phyloP scores from a whole-genome alignment of 1,140 invertebrate genomes.

The Zaprionus gabonicus region DNA sequence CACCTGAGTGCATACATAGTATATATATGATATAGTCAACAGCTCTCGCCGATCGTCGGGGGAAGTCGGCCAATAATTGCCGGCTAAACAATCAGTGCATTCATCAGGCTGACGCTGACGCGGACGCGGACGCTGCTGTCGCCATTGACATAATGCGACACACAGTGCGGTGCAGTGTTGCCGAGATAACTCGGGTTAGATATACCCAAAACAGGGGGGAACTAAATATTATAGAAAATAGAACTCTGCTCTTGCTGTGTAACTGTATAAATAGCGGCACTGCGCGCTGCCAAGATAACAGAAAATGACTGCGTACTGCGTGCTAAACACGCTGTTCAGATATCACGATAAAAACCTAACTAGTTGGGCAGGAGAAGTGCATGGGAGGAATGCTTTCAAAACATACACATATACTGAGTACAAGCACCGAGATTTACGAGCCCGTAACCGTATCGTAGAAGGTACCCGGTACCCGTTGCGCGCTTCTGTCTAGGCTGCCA shows the following conservation, averaged over 20 bases:
- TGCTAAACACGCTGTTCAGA: slow-evolving; percentile 73
- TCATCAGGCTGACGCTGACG: slow-evolving; percentile 44
- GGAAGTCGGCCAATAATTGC: slow-evolving; percentile 26
- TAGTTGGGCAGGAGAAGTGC: slow-evolving; percentile 22
- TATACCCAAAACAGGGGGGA: slow-evolving; percentile 33
- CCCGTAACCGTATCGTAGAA: slow-evolving; percentile 3
- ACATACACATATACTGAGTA: slow-evolving; percentile 56
- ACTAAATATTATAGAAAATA: slow-evolving; percentile 60
- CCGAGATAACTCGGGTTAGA: slow-evolving; percentile 15
- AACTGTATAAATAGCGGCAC: slow-evolving; percentile 59
- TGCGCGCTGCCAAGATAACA: slow-evolving; percentile 74
- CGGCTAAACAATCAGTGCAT: slow-evolving; percentile 67
- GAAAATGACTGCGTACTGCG: slow-evolving; percentile 77
- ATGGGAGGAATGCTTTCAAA: slow-evolving; percentile 37
- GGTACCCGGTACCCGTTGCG: background rate
- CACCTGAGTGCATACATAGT: slow-evolving; percentile 14
- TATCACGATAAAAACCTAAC: slow-evolving; percentile 75
- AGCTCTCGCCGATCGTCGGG: slow-evolving; percentile 1
- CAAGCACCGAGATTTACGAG: slow-evolving; percentile 72
- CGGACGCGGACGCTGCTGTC: slow-evolving; percentile 46
- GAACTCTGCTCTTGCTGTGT: slow-evolving; percentile 10
- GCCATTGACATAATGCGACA: slow-evolving; percentile 82
- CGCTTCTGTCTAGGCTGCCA: background rate
- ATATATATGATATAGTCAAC: slow-evolving; percentile 8
- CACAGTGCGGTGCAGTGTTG: background rate